phyloP scores from a whole-genome alignment of 1,140 invertebrate species.

The Drosophila seguyi region DNA sequence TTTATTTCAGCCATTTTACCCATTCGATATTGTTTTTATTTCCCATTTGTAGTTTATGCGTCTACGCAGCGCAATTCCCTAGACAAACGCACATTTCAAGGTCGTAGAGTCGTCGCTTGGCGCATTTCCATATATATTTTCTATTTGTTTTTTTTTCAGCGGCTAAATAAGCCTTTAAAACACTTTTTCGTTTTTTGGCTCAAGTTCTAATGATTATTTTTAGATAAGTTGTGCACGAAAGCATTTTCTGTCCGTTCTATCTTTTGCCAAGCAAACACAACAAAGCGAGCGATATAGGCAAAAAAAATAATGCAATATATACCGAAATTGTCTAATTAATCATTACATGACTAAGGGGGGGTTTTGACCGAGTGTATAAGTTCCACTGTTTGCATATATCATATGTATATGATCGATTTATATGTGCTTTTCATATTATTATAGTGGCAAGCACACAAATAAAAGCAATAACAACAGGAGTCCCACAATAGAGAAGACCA shows the following conservation, averaged over 20 bases:
- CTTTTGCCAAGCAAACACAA: conserved; percentile 29
- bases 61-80: conserved; percentile 3
- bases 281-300: conserved; percentile 15
- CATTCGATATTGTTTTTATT: conserved; percentile 2
- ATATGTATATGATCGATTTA: conserved; percentile 32
- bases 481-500: conserved; percentile 15
- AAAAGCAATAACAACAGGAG: conserved; percentile 17
- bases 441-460: conserved; percentile 28
- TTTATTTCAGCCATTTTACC: conserved; percentile 24
- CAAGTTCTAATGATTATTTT: conserved; percentile 76
- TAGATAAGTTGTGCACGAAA: conserved; percentile 66
- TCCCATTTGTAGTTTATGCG: conserved; percentile 2
- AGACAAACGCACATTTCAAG: conserved; percentile 58
- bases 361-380: background rate
- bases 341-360: conserved; percentile 50
- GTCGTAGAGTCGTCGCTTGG: conserved; percentile 52
- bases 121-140: conserved; percentile 53
- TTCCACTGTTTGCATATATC: conserved; percentile 5
- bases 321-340: conserved; percentile 59
- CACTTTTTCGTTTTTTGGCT: conserved; percentile 66
- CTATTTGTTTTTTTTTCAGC: conserved; percentile 15
- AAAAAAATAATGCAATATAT: conserved; percentile 39
- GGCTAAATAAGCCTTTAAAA: conserved; percentile 47
- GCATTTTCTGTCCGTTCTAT: conserved; percentile 12
- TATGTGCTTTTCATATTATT: conserved; percentile 25